Base-by-base conservation (phyloP, 2,113 vertebrate genomes). In the Lontra canadensis region DNA sequence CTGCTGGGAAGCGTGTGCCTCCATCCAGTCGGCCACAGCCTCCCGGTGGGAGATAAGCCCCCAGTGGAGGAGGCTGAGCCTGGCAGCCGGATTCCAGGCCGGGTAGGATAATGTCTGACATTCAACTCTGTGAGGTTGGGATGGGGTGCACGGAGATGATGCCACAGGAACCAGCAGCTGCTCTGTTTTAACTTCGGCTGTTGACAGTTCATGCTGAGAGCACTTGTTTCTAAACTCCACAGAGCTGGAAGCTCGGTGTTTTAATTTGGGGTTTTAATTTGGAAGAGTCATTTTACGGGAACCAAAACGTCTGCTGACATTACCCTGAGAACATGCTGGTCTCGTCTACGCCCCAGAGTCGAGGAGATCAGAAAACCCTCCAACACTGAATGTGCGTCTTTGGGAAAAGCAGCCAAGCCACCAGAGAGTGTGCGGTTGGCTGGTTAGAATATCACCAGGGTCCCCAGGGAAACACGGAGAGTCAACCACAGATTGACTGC, bases 161-260 rank as follows among this genome's bases (percentile, higher is more conserved):
- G 85, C 76, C 7, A 1, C 31, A 1, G 1, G 82, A 92, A 59
- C 61, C 25, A 17, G 52, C 97, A 84, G 85, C 94, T 81, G 93
- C 88, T 87, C 21, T 1, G 7, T 93, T 96, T 96, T 81, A 94
- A 92, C 61, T 59, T 3, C 0, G 85, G 73, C 67, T 88, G 8
- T 84, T 92, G 93, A 95, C 90, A 95, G 36, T 34, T 13, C 86
- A 36, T 36, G 93, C 96, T 74, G 84, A 90, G 92, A 94, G 76
- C 67, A 87, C 94, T 97, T 96, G 92, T 96, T 84, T 96, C 92
- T 13, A 85, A 97, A 74, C 42, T 95, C 55, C 73, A 74, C 91
- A 93, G 79, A 91, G 89, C 71, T 83, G 94, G 90, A 89, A 74
- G 73, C 80, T 55, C 36, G 0, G 47, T 14, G 0, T 96, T 95